Base-by-base conservation (phyloP, 2,113 vertebrate species). In the Chionomys nivalis region DNA sequence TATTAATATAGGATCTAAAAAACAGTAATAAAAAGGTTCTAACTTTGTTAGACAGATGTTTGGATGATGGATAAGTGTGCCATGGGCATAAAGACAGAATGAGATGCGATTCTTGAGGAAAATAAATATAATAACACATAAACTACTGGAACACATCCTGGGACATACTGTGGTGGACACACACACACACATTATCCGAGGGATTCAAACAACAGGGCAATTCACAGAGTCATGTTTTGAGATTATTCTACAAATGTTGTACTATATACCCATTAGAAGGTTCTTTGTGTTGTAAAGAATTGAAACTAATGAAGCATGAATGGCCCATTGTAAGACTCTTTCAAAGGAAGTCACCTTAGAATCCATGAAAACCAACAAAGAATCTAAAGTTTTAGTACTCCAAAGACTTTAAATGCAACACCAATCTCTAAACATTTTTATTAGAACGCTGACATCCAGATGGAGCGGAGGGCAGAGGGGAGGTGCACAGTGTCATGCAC, bases 311-410 rank as follows among this genome's bases (percentile, higher is more conserved):
- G 91, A 96, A 93, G 66, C 87, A 93, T 96, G 61, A 97, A 76
- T 47, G 52, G 31, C 12, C 77, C n/a, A 96, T 90, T 94, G 93
- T 95, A 73, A 97, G 93, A 90, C 88, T 83, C 96, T 94, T 82
- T 96, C 83, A 91, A 97, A 96, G 77, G 92, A 87, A 95, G 87
- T 87, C 72, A 93, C 78, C 79, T 92, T 94, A 83, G 86, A 96
- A 95, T 92, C 42, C 93, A 94, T 72, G 55, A 91, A 96, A 95
- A 95, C 83, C 78, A 93, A 96, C 88, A 94, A 95, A 95, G 93
- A 73, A 83, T 36, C 61, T 73, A 90, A 21, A 33, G 82, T 94
- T 95, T 87, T 86, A 78, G 88, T 96, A 87, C 16, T 26, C 66
- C 21, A 88, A 90, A 90, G 83, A 97, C 72, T 26, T 90, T 92